Base-by-base conservation (phyloP, 2,797 vertebrate genomes). In the Hoplostethus mediterraneus region DNA sequence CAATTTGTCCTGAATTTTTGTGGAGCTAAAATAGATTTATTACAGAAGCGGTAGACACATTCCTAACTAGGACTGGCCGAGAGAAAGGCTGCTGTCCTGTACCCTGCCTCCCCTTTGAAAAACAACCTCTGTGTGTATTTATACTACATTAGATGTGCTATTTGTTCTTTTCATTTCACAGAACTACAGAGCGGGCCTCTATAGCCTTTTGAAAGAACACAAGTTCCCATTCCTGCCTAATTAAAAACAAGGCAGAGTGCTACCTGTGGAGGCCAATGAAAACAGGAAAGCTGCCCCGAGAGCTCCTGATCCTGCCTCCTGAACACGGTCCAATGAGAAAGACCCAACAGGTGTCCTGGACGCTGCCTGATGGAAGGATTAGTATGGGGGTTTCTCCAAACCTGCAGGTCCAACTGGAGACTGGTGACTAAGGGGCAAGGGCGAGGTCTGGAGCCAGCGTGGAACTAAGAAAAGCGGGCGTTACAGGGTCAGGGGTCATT, bases 11-110 rank as follows among this genome's bases (percentile, higher is more conserved):
- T 67, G 85, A 80, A 82, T 87, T 77, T 80, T 71, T 73, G 71
- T 33, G 75, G 69, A 84, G 81, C 83, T 85, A 71, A 85, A 92
- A 93, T 54, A 83, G 81, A 91, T 91, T 87, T 89, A 88, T 85
- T 87, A 74, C 47, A 33, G 75, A 80, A 47, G 17, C 75, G 77
- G 63, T 73, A 48, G 79, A 85, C 73, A 51, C 67, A 90, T 85
- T 89, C 69, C 65, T 72, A 66, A 81, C 75, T 55, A 67, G 74
- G 71, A 57, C 67, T 51, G 54, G 40, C 45, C 40, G 28, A 71
- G 57, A 70, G 44, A 45, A 63, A 67, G 10, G 6, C 75, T 61
- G 53, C 55, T 36, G 6, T 48, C 47, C 44, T 14, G 17, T 25
- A 30, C 42, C 40, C 36, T 56, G 54, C n/a, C 44, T 66, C 4